These are phyloP conservation scores for Aporophyla lueneburgensis DNA, from an alignment of 2,888 invertebrate species.

Conservation along the genomic window DNA sequence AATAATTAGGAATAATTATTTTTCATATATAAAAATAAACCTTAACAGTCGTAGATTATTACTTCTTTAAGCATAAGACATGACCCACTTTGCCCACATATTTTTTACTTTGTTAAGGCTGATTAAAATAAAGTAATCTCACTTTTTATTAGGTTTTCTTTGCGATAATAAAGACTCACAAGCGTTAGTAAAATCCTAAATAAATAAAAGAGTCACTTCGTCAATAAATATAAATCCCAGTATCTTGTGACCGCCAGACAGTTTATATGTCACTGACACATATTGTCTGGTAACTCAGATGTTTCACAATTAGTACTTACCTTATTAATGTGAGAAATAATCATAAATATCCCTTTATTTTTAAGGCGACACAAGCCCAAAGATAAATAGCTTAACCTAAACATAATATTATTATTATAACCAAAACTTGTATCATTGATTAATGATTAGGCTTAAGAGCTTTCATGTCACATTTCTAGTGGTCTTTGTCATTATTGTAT, in stretches of 20 bases:
- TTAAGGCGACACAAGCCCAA: too few species aligned
- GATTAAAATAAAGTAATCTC: slow-evolving; percentile 13
- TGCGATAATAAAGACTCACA: neutral
- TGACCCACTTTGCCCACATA: slow-evolving; percentile 6
- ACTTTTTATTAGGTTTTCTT: neutral
- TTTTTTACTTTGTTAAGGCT: slow-evolving; percentile 11
- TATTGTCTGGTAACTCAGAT: neutral
- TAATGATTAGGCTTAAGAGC: too few species aligned
- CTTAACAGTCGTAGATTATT: neutral
- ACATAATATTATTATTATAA: too few species aligned
- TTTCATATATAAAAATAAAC: too few species aligned
- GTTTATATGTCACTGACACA: neutral
- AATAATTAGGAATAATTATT: too few species aligned
- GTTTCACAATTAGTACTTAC: too few species aligned
- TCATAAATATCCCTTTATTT: too few species aligned
- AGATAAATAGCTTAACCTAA: too few species aligned
- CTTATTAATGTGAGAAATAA: too few species aligned
- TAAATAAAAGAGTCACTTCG: slow-evolving; percentile 25
- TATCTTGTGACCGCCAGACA: slow-evolving; percentile 4
- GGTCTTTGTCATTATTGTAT: too few species aligned
- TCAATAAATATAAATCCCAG: slow-evolving; percentile 7
- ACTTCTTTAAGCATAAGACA: slow-evolving; percentile 19
- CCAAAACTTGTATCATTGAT: too few species aligned
- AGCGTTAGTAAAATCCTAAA: neutral
- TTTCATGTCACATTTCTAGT: too few species aligned